Evolutionary conservation across 2,113 vertebrate genomes (phyloP).

Genomic region (Felis catus): F.catus_Fca126_mat1.0 CM031420.1:100513501-100514000

Average conservation of each 20-base stretch:
- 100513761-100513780: not conserved
- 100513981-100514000: slow-evolving; percentile 64
- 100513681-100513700: not conserved
- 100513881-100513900: slow-evolving; percentile 48
- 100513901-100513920: slow-evolving; percentile 7
- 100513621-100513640: not conserved
- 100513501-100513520: not conserved
- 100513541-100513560: not conserved
- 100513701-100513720: not conserved
- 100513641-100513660: not conserved
- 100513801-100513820: not conserved
- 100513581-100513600: not conserved
- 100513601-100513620: not conserved
- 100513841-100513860: not conserved
- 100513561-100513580: not conserved
- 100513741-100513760: not conserved
- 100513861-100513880: not conserved
- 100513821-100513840: not conserved
- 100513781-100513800: not conserved
- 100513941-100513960: not conserved
- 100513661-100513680: not conserved
- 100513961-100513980: slow-evolving; percentile 71
- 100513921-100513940: slow-evolving; percentile 55
- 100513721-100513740: not conserved
- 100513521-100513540: not conserved